Percentiles rank a stretch among this genome's conserved stretches.
Conservation (phyloP, 1,140 invertebrate species). For the Penaeus japonicus region DNA sequence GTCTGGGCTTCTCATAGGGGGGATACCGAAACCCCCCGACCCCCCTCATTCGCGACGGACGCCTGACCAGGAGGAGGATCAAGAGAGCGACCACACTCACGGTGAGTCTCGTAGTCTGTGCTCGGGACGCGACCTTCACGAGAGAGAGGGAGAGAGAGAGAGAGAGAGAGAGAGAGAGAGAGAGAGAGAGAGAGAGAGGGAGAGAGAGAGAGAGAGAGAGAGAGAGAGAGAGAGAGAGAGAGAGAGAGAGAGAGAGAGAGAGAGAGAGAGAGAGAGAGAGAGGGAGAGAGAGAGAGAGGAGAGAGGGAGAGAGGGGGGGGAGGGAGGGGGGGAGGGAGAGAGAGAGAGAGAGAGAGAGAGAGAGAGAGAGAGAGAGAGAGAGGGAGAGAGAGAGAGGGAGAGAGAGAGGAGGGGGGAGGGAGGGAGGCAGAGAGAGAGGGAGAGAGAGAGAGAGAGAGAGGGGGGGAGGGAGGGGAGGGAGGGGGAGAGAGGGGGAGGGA, state of each 20-base stretch:
- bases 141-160: neutral
- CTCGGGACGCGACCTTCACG: too few relatives aligned
- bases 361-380: too few relatives aligned
- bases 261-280: neutral
- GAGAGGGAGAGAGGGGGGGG: neutral
- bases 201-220: neutral
- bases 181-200: neutral
- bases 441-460: too few relatives aligned
- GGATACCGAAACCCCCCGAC: constrained; percentile 57
- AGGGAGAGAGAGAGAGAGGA: neutral
- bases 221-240: neutral
- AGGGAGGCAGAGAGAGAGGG: too few relatives aligned
- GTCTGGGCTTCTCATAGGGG: constrained; percentile 22
- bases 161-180: neutral
- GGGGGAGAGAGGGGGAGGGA: neutral
- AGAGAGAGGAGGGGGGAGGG: too few relatives aligned
- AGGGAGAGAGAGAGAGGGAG: too few relatives aligned
- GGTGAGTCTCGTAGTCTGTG: constrained; percentile 16
- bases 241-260: neutral
- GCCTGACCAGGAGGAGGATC: constrained; percentile 36
- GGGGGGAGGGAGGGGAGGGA: neutral
- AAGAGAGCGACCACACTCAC: constrained; percentile 43
- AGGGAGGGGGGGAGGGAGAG: neutral
- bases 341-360: neutral
- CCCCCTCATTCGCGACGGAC: constrained; percentile 53